phyloP scores from a whole-genome alignment of 1,140 invertebrate genomes.

The Drosophila rufa region DNA sequence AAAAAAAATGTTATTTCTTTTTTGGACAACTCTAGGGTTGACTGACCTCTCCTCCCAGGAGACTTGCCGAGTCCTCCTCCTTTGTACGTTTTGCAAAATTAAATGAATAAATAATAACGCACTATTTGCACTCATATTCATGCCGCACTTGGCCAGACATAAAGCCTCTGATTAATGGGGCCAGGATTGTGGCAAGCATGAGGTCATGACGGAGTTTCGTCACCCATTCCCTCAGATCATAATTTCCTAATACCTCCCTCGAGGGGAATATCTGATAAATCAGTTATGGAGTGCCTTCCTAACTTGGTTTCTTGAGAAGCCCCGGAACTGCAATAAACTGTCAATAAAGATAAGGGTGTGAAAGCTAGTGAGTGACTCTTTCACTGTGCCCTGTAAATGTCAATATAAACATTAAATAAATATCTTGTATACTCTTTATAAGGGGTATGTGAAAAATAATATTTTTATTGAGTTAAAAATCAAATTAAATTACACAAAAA shows the following conservation, averaged over 20 bases:
- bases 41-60: conserved; percentile 48
- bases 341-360: conserved; percentile 23
- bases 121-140: conserved; percentile 67
- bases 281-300: background rate
- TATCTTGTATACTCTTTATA: background rate
- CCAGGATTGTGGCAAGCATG: conserved; percentile 25
- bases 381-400: background rate
- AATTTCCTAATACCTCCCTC: background rate
- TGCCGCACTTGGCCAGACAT: conserved; percentile 35
- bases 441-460: too few species aligned
- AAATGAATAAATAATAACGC: conserved; percentile 76
- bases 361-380: background rate
- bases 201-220: conserved; percentile 9
- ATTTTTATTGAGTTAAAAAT: too few species aligned
- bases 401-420: background rate
- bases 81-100: conserved; percentile 58
- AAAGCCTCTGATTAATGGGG: conserved; percentile 68
- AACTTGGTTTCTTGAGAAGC: too few species aligned
- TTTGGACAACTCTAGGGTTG: conserved; percentile 45
- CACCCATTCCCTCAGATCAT: too few species aligned
- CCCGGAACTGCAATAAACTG: background rate
- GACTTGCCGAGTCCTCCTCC: background rate
- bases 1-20: conserved; percentile 53
- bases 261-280: conserved; percentile 5
- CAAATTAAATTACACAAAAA: too few species aligned